These are phyloP conservation scores for Orthosia incerta DNA, from an alignment of 2,888 invertebrate species.

Conservation along the genomic window DNA sequence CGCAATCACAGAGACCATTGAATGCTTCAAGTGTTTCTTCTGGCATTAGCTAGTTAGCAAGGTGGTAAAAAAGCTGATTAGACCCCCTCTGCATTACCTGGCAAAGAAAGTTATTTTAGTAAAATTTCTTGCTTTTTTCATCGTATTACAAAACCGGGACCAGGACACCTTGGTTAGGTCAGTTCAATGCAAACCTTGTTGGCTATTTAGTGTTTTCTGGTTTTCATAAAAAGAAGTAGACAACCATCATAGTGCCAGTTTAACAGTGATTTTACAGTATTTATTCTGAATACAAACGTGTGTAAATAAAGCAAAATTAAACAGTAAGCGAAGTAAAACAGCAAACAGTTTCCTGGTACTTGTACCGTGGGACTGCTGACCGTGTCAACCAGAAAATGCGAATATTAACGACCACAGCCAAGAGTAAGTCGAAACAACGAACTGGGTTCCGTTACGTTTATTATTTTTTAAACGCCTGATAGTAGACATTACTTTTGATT, in stretches of 20 bases:
- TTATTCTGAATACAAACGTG: slow-evolving; percentile 22
- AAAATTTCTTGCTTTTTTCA: too few species aligned
- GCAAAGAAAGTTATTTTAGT: too few species aligned
- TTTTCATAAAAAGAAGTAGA: too few species aligned
- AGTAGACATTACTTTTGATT: slow-evolving; percentile 1
- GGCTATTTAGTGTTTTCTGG: too few species aligned
- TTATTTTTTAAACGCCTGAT: slow-evolving; percentile 7
- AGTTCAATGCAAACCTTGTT: too few species aligned
- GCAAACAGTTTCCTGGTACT: slow-evolving; percentile 31
- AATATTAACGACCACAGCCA: slow-evolving; percentile 39
- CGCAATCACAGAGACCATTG: too few species aligned
- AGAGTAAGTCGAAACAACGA: neutral
- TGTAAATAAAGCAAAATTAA: slow-evolving; percentile 25
- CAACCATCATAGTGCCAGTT: neutral
- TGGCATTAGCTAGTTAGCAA: too few species aligned
- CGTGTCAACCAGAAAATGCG: slow-evolving; percentile 46
- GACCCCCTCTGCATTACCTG: too few species aligned
- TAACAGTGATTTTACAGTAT: slow-evolving; percentile 7
- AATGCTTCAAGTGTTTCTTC: too few species aligned
- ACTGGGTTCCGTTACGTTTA: slow-evolving; percentile 46
- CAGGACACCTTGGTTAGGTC: too few species aligned
- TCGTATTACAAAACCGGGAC: too few species aligned
- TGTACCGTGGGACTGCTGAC: slow-evolving; percentile 35
- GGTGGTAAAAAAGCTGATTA: too few species aligned
- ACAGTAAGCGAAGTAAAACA: slow-evolving; percentile 21